A percentile compares a stretch with the other conserved stretches of the same genome.
These are phyloP conservation scores for Leptopterna dolabrata DNA, from an alignment of 2,888 invertebrate species.

Conservation along the genomic window DNA sequence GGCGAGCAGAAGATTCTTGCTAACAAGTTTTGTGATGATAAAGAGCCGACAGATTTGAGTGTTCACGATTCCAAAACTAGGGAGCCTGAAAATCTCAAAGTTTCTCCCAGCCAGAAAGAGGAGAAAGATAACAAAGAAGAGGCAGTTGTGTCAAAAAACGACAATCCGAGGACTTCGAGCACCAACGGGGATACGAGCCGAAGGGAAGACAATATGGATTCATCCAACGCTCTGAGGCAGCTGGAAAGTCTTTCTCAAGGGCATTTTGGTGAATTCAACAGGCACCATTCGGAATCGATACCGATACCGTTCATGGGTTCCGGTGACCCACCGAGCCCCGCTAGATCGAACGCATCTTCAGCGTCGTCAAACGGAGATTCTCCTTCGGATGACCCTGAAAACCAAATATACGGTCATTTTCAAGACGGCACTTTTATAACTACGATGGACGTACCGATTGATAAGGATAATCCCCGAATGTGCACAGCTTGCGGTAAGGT, in stretches of 20 bases:
- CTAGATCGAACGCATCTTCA: conserved; percentile 73
- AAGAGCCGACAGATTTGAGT: conserved; percentile 63
- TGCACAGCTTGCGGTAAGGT: conserved; percentile 93
- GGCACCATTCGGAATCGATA: conserved; percentile 59
- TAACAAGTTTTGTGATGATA: conserved; percentile 67
- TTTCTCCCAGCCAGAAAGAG: conserved; percentile 15
- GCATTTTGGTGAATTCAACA: conserved; percentile 72
- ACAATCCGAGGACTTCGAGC: conserved; percentile 47
- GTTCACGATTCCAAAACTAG: conserved; percentile 59
- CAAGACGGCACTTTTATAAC: conserved; percentile 76
- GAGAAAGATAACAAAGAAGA: not conserved
- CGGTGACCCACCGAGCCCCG: conserved; percentile 72
- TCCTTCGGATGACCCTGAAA: conserved; percentile 72
- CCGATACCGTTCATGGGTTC: conserved; percentile 67
- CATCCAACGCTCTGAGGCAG: conserved; percentile 79
- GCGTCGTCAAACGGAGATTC: conserved; percentile 72
- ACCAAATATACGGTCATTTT: conserved; percentile 78
- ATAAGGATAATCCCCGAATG: conserved; percentile 89
- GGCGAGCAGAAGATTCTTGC: conserved; percentile 59
- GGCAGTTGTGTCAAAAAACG: conserved; percentile 15
- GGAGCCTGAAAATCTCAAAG: conserved; percentile 42
- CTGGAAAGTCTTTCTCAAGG: conserved; percentile 85
- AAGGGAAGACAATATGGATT: conserved; percentile 66
- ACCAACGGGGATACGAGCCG: conserved; percentile 64
- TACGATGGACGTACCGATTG: conserved; percentile 87